A percentile compares a stretch with the other conserved stretches of the same genome.
Conservation (phyloP, 2,113 vertebrate species). For the Protobothrops mucrosquamatus region DNA sequence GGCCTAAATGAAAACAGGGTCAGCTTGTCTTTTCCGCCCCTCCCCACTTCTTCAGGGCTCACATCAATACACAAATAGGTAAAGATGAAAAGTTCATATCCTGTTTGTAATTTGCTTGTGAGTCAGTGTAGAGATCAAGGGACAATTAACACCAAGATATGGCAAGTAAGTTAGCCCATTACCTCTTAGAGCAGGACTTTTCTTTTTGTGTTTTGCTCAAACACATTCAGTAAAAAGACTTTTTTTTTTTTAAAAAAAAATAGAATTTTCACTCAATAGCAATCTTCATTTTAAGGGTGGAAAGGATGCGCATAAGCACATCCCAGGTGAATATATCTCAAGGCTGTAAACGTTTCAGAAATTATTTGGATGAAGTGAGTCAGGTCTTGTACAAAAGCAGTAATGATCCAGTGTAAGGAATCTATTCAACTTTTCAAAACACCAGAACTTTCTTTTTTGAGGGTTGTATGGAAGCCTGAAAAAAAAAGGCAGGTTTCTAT, state of each 20-base stretch:
- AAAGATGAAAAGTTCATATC: background rate
- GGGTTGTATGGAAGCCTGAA: background rate
- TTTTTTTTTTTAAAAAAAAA: background rate
- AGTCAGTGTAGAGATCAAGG: slow-evolving; percentile 18
- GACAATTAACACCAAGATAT: background rate
- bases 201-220: background rate
- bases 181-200: background rate
- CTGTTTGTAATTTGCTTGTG: slow-evolving; percentile 14
- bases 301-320: background rate
- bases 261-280: background rate
- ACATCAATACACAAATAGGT: background rate
- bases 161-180: background rate
- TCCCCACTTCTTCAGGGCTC: background rate
- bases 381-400: background rate
- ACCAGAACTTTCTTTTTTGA: background rate
- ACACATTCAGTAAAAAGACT: background rate
- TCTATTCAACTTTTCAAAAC: background rate
- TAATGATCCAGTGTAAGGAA: background rate
- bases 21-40: background rate
- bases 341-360: background rate
- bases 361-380: background rate
- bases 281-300: background rate
- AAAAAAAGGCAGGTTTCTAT: background rate
- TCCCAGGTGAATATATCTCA: background rate
- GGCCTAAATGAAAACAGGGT: slow-evolving; percentile 18